Evolutionary conservation across 2,797 vertebrate genomes (phyloP).

Genomic region (Tinamus major): DNA sequence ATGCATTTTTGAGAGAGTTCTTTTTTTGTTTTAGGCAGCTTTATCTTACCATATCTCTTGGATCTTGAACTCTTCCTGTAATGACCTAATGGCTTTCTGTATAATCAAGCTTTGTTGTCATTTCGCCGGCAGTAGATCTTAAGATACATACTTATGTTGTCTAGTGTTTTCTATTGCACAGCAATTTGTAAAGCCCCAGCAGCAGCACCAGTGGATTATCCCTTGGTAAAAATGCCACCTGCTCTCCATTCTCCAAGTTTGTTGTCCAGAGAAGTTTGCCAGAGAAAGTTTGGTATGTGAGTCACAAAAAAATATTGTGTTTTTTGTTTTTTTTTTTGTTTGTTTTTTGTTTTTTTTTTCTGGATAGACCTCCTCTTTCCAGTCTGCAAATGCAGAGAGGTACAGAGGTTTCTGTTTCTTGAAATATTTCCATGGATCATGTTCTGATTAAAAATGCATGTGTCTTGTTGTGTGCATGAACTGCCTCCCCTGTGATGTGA

Average conservation of each 20-base stretch:
- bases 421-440: slow-evolving; percentile 16
- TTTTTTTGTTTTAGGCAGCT: neutral
- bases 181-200: neutral
- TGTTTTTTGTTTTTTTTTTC: neutral
- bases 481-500: neutral
- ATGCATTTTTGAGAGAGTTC: neutral
- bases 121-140: neutral
- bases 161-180: neutral
- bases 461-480: neutral
- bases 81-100: neutral
- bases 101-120: neutral
- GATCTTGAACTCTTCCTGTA: neutral
- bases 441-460: slow-evolving; percentile 46
- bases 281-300: neutral
- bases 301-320: neutral
- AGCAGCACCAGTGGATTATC: neutral
- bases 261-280: neutral
- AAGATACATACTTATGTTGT: neutral
- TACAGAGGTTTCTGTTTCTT: slow-evolving; percentile 9
- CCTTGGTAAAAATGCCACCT: neutral
- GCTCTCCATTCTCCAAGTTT: neutral
- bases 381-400: neutral
- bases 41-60: neutral
- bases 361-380: neutral
- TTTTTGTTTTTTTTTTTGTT: neutral